Percentiles rank a stretch among this genome's conserved stretches.
Conservation (phyloP, 2,888 invertebrate species). For the Melanotus villosus region DNA sequence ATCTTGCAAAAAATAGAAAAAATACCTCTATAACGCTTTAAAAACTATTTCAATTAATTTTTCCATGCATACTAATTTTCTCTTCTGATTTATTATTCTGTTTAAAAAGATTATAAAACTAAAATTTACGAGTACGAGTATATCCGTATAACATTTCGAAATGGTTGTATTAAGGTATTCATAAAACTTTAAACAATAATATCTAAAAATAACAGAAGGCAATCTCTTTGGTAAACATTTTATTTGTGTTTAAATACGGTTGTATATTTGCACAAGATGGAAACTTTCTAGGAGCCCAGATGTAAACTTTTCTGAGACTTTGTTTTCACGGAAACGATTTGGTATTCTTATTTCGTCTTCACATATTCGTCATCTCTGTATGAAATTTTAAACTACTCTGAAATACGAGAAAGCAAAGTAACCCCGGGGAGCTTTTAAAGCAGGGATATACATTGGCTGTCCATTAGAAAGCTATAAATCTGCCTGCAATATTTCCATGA, state of each 20-base stretch:
- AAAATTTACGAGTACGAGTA: no score
- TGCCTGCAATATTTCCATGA: slow-evolving; percentile 58
- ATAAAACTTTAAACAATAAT: background rate
- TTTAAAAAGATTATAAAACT: no score
- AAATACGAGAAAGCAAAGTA: slow-evolving; percentile 43
- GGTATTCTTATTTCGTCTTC: slow-evolving; percentile 41
- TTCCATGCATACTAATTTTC: no score
- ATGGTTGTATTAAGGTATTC: background rate
- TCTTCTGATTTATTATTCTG: no score
- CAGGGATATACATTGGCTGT: slow-evolving; percentile 56
- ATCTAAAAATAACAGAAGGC: slow-evolving; percentile 1
- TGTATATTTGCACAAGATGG: slow-evolving; percentile 26
- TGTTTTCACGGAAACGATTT: slow-evolving; percentile 40
- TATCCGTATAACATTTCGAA: no score
- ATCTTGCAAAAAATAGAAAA: no score
- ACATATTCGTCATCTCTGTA: slow-evolving; percentile 45
- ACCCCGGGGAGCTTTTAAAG: slow-evolving; percentile 51
- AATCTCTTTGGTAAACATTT: slow-evolving; percentile 17
- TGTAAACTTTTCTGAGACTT: slow-evolving; percentile 35
- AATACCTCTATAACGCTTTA: no score
- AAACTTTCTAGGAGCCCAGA: slow-evolving; percentile 20
- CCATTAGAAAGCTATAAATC: slow-evolving; percentile 61
- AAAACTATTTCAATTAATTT: no score
- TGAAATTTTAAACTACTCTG: slow-evolving; percentile 46
- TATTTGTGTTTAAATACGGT: background rate